phyloP scores from a whole-genome alignment of 2,113 vertebrate species.

The Prolemur simus region DNA sequence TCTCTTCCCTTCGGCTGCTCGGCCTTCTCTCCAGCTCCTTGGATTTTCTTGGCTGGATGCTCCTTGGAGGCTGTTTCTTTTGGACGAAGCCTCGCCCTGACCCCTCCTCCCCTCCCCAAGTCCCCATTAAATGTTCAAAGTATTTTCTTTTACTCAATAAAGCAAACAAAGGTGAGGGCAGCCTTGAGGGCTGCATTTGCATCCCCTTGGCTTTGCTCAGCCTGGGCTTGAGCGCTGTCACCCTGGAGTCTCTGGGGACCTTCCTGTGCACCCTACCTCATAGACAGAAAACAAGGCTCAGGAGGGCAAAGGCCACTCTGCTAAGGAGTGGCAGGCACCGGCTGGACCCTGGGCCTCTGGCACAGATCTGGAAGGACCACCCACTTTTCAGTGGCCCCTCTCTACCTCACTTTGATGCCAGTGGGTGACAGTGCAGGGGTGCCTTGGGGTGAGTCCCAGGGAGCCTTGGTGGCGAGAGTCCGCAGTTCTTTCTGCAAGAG shows the following conservation, averaged over 20 bases:
- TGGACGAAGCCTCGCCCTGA: slow-evolving; percentile 82
- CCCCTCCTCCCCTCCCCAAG: slow-evolving; percentile 75
- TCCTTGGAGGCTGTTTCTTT: slow-evolving; percentile 79
- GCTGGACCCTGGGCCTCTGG: not conserved
- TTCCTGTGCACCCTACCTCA: not conserved
- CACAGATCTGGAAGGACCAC: too few species aligned
- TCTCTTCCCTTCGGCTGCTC: not conserved
- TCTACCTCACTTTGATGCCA: not conserved
- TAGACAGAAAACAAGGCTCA: not conserved
- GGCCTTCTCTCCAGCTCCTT: not conserved
- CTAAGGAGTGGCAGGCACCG: not conserved
- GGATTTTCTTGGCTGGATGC: slow-evolving; percentile 78
- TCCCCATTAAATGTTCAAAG: slow-evolving; percentile 83
- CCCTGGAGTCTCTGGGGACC: not conserved
- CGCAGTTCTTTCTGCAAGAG: not conserved
- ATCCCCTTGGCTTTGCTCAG: not conserved
- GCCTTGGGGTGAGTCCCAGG: not conserved
- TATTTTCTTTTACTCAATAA: slow-evolving; percentile 86
- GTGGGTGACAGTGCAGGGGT: not conserved
- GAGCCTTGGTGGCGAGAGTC: not conserved
- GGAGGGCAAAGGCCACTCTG: not conserved
- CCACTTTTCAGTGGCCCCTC: not conserved
- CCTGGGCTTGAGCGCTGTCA: not conserved
- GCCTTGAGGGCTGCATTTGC: slow-evolving; percentile 30
- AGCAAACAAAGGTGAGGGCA: slow-evolving; percentile 79